Conservation (phyloP, 2,888 invertebrate genomes). For the Cyclophora punctaria region DNA sequence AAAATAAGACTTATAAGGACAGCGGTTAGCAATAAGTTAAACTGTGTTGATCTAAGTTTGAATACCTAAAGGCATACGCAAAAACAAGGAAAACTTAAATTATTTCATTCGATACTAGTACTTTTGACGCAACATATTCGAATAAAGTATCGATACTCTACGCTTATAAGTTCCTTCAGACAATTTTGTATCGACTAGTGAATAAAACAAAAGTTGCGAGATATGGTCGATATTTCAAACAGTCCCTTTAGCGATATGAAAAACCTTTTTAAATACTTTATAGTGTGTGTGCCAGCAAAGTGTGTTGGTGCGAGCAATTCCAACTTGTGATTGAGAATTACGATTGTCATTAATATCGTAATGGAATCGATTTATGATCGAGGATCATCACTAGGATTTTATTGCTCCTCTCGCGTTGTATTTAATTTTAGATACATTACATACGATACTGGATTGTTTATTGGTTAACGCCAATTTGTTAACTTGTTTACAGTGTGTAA, state of each 20-base stretch:
- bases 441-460: constrained; percentile 25
- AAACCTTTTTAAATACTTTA: constrained; percentile 17
- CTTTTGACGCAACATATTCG: too few relatives aligned
- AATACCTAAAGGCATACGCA: too few relatives aligned
- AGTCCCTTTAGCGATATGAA: constrained; percentile 17
- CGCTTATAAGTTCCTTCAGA: too few relatives aligned
- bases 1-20: too few relatives aligned
- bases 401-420: constrained; percentile 36
- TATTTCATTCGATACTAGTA: too few relatives aligned
- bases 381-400: constrained; percentile 50
- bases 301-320: constrained; percentile 41
- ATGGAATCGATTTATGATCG: constrained; percentile 58
- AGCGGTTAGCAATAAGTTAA: too few relatives aligned
- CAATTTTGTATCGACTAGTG: constrained; percentile 8
- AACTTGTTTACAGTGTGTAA: not conserved
- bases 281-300: constrained; percentile 24
- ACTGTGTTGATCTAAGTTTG: too few relatives aligned
- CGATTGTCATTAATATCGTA: constrained; percentile 64
- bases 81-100: too few relatives aligned
- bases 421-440: constrained; percentile 42
- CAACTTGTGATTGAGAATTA: constrained; percentile 58
- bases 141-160: too few relatives aligned
- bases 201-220: constrained; percentile 19
- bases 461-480: constrained; percentile 30
- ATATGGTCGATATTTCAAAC: constrained; percentile 19